A percentile compares a stretch with the other conserved stretches of the same genome.
phyloP scores from a whole-genome alignment of 2,797 vertebrate species.

The Cephalopachus bancanus region DNA sequence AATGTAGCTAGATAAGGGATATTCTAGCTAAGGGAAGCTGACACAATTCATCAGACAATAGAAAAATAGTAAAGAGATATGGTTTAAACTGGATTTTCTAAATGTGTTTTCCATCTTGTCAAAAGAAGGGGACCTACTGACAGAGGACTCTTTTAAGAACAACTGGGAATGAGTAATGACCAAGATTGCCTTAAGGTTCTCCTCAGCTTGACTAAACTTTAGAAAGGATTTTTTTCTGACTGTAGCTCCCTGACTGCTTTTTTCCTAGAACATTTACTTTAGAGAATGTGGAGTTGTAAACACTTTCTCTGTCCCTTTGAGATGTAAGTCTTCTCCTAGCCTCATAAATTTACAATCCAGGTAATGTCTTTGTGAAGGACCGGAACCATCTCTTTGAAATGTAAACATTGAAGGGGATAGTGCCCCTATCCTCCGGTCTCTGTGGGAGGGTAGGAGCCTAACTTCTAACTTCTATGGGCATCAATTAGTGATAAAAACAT shows the following conservation, averaged over 20 bases:
- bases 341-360: background rate
- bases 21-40: background rate
- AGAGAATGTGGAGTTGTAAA: background rate
- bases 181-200: background rate
- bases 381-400: conserved; percentile 1
- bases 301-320: background rate
- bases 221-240: background rate
- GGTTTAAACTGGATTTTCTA: background rate
- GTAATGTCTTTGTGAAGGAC: background rate
- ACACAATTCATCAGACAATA: background rate
- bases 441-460: background rate
- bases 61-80: background rate
- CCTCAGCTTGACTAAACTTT: background rate
- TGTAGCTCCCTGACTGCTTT: background rate
- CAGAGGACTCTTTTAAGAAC: background rate
- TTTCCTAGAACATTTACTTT: background rate
- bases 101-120: background rate
- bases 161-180: background rate
- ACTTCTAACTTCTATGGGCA: background rate
- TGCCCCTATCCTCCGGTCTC: background rate
- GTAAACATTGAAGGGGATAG: background rate
- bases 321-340: background rate
- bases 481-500: background rate
- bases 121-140: background rate
- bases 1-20: background rate